Base-by-base conservation (phyloP, 2,113 vertebrate genomes). In the Sinocyclocheilus maitianheensis region DNA sequence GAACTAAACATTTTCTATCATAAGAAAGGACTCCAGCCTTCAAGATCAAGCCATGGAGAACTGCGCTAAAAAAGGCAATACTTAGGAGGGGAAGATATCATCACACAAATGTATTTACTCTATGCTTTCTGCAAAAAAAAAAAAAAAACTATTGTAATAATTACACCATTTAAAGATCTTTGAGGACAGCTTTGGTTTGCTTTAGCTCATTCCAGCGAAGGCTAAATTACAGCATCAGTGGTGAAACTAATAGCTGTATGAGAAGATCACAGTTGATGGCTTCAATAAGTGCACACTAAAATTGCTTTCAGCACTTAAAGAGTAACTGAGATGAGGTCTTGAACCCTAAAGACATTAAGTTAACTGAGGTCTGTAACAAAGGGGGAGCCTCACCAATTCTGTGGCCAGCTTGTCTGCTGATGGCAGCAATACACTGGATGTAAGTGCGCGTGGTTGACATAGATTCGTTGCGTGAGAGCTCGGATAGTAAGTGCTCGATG, bases 381-480 rank as follows among this genome's bases (percentile, higher is more conserved):
- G 3, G 20, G 11, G 20, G 34, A 75, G n/a, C 10, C 96, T 97
- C 95, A 99, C 98, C 98, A 91, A 99, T 99, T 91, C 98, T 92
- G 87, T 99, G 98, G 89, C 98, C 98, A 10, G 98, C 98, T 95
- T 99, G 98, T 87, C 98, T 95, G 95, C 98, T 99, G 95, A 99
- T 99, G 93, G 98, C 98, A 82, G 98, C 98, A 87, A 98, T 99
- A 93, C 98, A 98, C 58, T 99, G 98, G 94, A 99, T 99, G 93
- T 99, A 99, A 72, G 98, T 99, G 89, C 98, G 96, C 88, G 98
- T 99, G 91, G 98, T 99, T 85, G 98, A 99, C 98, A 99, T 99
- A 93, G 97, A 97, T 93, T 99, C 98, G 90, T 99, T 99, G 93
- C 98, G 96, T 48, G 97, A 98, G 88, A 99, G 96, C 87, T 99